A percentile compares a stretch with the other conserved stretches of the same genome.
Evolutionary conservation across 1,140 invertebrate species (phyloP).

Genomic region (Drosophila virilis): DNA sequence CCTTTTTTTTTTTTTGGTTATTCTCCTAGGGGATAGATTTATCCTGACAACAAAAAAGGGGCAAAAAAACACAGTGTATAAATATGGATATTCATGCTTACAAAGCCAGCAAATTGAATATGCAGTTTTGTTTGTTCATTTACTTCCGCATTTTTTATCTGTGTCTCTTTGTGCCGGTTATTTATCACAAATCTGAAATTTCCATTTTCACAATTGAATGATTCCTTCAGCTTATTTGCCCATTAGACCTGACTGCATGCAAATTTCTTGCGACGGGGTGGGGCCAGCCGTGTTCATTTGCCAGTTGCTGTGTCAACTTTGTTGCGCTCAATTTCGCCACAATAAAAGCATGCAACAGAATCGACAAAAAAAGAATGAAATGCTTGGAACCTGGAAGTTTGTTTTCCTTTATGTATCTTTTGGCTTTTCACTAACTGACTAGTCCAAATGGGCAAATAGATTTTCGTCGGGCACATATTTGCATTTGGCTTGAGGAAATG

Average conservation of each 20-base stretch:
- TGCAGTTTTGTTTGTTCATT: conserved; percentile 15
- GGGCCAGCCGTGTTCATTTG: conserved; percentile 36
- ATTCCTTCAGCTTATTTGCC: conserved; percentile 53
- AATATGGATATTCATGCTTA: conserved; percentile 15
- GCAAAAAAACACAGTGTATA: conserved; percentile 6
- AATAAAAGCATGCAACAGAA: conserved; percentile 7
- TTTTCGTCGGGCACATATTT: conserved; percentile 39
- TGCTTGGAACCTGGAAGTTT: conserved; percentile 1
- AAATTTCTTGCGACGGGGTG: conserved; percentile 32
- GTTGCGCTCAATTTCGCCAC: conserved; percentile 46
- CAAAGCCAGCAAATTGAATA: conserved; percentile 38
- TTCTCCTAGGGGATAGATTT: conserved; percentile 5
- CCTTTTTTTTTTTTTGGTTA: not conserved
- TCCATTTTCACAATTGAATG: conserved; percentile 74
- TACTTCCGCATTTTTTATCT: conserved; percentile 2
- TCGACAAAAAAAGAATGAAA: conserved; percentile 4
- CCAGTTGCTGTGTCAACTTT: conserved; percentile 26
- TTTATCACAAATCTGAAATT: conserved; percentile 67
- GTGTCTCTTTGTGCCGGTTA: conserved; percentile 20
- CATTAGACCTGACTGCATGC: conserved; percentile 60
- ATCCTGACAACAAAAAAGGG: conserved; percentile 1
- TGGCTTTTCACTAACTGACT: conserved; percentile 37
- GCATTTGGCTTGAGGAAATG: conserved; percentile 44
- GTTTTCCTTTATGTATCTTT: conserved; percentile 27
- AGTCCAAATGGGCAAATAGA: conserved; percentile 48